These are phyloP conservation scores for Dorcus parallelipipedus DNA, from an alignment of 2,888 invertebrate genomes.

Conservation along the genomic window DNA sequence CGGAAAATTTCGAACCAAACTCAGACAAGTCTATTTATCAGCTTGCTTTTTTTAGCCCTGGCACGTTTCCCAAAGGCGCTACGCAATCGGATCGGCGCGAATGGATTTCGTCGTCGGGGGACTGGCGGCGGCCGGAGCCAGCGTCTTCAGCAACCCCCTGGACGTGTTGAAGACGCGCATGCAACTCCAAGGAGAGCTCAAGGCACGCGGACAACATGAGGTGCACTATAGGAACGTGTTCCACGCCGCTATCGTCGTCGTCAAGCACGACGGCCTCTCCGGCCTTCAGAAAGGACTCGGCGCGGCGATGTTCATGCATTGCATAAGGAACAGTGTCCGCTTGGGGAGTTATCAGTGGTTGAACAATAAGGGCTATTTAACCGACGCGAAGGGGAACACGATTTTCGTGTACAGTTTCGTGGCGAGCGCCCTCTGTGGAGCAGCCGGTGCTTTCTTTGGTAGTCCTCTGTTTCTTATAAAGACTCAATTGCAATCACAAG, in stretches of 20 bases:
- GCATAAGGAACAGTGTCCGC: constrained; percentile 77
- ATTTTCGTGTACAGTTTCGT: constrained; percentile 50
- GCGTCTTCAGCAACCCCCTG: constrained; percentile 81
- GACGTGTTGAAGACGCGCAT: constrained; percentile 86
- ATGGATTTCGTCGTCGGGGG: constrained; percentile 55
- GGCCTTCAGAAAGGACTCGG: constrained; percentile 79
- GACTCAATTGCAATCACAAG: constrained; percentile 79
- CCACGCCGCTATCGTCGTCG: constrained; percentile 78
- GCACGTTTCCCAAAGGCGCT: not conserved
- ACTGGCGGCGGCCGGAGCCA: constrained; percentile 57
- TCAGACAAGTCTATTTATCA: not conserved
- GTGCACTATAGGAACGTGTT: constrained; percentile 70
- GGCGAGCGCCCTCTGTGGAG: constrained; percentile 61
- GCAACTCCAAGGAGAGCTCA: constrained; percentile 66
- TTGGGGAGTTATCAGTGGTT: constrained; percentile 73
- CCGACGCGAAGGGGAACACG: constrained; percentile 52
- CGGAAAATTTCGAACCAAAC: not conserved
- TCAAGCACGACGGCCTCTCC: constrained; percentile 72
- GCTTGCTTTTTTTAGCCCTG: too few relatives aligned
- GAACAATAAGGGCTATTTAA: constrained; percentile 62
- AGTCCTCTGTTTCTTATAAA: constrained; percentile 83
- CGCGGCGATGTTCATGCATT: constrained; percentile 83
- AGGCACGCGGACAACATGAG: constrained; percentile 59
- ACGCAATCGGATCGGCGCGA: not conserved
- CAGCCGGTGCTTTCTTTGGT: constrained; percentile 65